These are phyloP conservation scores for Rhagonycha lutea DNA, from an alignment of 2,888 invertebrate genomes.

Conservation along the genomic window DNA sequence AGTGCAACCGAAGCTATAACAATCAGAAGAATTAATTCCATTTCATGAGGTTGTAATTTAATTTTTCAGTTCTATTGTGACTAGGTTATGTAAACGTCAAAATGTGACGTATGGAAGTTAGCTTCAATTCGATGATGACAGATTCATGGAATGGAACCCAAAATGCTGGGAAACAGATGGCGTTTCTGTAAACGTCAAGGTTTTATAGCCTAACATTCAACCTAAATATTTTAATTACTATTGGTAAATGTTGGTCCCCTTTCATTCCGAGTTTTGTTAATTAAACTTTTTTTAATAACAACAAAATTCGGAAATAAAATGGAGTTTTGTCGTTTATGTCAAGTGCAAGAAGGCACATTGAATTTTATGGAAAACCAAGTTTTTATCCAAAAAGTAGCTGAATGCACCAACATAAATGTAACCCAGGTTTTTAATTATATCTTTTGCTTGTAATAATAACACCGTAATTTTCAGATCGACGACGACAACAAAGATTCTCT, in stretches of 20 bases:
- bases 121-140: no score
- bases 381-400: conserved; percentile 4
- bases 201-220: not conserved
- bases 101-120: not conserved
- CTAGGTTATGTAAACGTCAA: not conserved
- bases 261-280: not conserved
- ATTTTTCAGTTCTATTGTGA: not conserved
- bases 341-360: conserved; percentile 2
- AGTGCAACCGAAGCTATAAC: conserved; percentile 53
- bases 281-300: not conserved
- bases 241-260: not conserved
- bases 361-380: not conserved
- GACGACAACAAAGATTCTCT: conserved; percentile 31
- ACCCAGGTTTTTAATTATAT: not conserved
- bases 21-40: conserved; percentile 57
- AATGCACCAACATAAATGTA: conserved; percentile 6
- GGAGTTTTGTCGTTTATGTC: conserved; percentile 8
- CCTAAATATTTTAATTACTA: not conserved
- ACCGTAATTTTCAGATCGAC: conserved; percentile 28
- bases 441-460: not conserved
- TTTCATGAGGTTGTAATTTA: conserved; percentile 34
- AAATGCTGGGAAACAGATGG: not conserved
- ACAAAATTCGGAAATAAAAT: not conserved
- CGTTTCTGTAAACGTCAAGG: not conserved
- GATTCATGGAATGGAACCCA: not conserved